Percentiles rank a stretch among this genome's conserved stretches.
These are phyloP conservation scores for Ispidina picta DNA, from an alignment of 2,797 vertebrate genomes.

Conservation along the genomic window DNA sequence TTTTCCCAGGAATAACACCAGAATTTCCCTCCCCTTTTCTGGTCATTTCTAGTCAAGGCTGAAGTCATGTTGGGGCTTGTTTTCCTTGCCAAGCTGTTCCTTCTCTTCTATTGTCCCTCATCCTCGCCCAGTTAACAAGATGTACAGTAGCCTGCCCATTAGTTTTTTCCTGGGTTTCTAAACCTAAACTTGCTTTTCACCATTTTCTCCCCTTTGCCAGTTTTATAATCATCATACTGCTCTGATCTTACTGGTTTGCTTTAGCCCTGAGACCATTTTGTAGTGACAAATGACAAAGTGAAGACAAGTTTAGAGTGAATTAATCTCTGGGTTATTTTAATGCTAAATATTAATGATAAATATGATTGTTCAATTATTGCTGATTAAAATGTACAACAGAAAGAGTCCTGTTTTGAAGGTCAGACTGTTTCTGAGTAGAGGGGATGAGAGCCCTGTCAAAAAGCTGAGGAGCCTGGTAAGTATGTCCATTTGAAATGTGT, in stretches of 20 bases:
- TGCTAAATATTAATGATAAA: not conserved
- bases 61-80: constrained; percentile 45
- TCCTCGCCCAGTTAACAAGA: constrained; percentile 47
- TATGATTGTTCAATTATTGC: not conserved
- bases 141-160: not conserved
- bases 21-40: not conserved
- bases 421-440: not conserved
- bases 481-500: constrained; percentile 20
- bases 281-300: not conserved
- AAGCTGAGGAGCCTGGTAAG: constrained; percentile 1
- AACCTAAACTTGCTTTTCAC: not conserved
- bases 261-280: not conserved
- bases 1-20: not conserved
- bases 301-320: not conserved
- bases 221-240: not conserved
- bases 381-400: not conserved
- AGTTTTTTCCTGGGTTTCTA: not conserved
- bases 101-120: constrained; percentile 49
- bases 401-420: not conserved
- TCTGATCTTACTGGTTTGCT: not conserved
- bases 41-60: constrained; percentile 8
- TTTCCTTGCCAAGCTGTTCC: constrained; percentile 41
- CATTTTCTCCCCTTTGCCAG: not conserved
- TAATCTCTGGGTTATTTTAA: not conserved
- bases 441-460: not conserved